These are phyloP conservation scores for Tetheella fluctuosa DNA, from an alignment of 2,888 invertebrate species.

Conservation along the genomic window DNA sequence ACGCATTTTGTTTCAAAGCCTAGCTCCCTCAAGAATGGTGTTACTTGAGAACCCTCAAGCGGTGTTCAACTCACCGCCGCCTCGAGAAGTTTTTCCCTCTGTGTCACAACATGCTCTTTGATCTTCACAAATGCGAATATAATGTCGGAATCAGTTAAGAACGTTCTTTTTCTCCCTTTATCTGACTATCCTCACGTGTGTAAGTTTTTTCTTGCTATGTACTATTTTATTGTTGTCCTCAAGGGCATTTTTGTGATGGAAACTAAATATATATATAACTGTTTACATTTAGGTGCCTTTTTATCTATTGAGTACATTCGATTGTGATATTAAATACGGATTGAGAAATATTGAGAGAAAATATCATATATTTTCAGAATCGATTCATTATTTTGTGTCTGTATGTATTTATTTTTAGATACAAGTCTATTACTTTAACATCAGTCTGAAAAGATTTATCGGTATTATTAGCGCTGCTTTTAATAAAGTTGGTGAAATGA, in stretches of 20 bases:
- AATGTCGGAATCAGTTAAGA: constrained; percentile 78
- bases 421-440: constrained; percentile 36
- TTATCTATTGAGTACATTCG: constrained; percentile 64
- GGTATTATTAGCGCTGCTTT: too few relatives aligned
- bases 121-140: constrained; percentile 82
- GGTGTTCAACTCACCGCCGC: constrained; percentile 60
- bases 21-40: constrained; percentile 77
- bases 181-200: constrained; percentile 56
- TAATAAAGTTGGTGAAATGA: too few relatives aligned
- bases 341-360: too few relatives aligned
- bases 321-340: constrained; percentile 61
- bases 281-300: constrained; percentile 60
- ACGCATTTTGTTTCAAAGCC: constrained; percentile 84
- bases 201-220: constrained; percentile 52
- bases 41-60: constrained; percentile 75
- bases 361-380: constrained; percentile 53
- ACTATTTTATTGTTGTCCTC: constrained; percentile 50
- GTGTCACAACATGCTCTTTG: constrained; percentile 81
- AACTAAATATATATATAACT: constrained; percentile 67
- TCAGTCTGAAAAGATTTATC: constrained; percentile 31
- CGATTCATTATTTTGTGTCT: constrained; percentile 39
- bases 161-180: constrained; percentile 66
- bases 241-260: constrained; percentile 55
- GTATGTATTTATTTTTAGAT: too few relatives aligned
- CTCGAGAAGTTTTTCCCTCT: constrained; percentile 68